Conservation (phyloP, 2,888 invertebrate species). For the Bhutanitis thaidina region DNA sequence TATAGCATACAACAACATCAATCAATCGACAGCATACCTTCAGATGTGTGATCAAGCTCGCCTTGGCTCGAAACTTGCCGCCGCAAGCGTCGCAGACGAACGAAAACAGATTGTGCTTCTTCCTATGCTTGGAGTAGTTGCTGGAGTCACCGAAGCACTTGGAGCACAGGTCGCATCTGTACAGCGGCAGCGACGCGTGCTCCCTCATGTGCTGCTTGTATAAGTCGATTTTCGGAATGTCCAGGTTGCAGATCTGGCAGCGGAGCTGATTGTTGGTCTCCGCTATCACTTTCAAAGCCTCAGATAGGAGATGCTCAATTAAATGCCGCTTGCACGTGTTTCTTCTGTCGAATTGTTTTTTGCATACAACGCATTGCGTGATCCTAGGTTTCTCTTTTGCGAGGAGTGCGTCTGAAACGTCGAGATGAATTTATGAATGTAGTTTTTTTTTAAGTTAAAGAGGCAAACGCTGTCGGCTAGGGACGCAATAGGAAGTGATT, state of each 20-base stretch:
- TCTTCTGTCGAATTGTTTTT: constrained; percentile 33
- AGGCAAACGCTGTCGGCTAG: no score
- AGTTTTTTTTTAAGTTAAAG: no score
- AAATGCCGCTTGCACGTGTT: constrained; percentile 50
- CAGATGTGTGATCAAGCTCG: constrained; percentile 40
- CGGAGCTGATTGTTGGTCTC: neutral
- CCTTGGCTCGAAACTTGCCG: constrained; percentile 48
- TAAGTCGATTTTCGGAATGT: constrained; percentile 19
- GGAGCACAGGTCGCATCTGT: constrained; percentile 50
- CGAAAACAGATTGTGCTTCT: constrained; percentile 47
- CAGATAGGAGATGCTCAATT: constrained; percentile 49
- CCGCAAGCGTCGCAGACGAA: constrained; percentile 47
- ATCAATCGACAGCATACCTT: no score
- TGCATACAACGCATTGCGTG: constrained; percentile 37
- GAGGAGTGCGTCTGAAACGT: no score
- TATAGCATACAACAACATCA: no score
- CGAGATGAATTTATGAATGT: no score
- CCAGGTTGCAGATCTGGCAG: constrained; percentile 38
- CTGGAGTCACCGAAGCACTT: constrained; percentile 60
- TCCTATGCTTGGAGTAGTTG: constrained; percentile 65
- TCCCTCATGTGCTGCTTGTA: constrained; percentile 52
- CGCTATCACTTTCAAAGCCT: constrained; percentile 34
- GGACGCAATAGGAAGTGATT: no score
- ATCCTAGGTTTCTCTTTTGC: neutral
- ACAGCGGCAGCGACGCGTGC: constrained; percentile 50